Conservation (phyloP, 2,797 vertebrate genomes). For the Rhadinocentrus ornatus region DNA sequence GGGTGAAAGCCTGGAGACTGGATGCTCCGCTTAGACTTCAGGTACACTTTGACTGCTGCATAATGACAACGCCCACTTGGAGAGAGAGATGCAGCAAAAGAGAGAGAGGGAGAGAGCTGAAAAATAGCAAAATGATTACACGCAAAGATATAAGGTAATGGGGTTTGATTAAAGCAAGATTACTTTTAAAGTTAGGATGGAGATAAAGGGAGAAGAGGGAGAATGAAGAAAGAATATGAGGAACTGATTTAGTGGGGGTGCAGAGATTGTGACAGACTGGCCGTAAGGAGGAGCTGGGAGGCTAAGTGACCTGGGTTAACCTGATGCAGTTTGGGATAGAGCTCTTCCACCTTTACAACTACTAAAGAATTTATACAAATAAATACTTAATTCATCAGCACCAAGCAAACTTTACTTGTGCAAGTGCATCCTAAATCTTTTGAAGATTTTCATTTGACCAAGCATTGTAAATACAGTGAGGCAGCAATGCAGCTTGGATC, state of each 20-base stretch:
- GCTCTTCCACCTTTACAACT: constrained; percentile 6
- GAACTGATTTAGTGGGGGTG: constrained; percentile 26
- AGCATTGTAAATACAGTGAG: not conserved
- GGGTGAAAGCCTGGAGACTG: constrained; percentile 32
- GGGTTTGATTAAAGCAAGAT: not conserved
- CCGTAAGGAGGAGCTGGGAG: constrained; percentile 32
- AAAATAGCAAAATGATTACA: constrained; percentile 29
- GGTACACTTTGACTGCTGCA: constrained; percentile 53
- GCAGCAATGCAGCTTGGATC: constrained; percentile 22
- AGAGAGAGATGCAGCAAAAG: constrained; percentile 4
- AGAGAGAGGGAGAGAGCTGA: constrained; percentile 3
- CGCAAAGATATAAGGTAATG: constrained; percentile 30
- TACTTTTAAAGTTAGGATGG: constrained; percentile 27
- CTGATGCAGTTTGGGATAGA: constrained; percentile 32
- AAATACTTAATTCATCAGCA: constrained; percentile 26
- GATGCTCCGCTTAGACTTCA: constrained; percentile 36
- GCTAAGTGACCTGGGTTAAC: constrained; percentile 50
- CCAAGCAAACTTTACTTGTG: constrained; percentile 11
- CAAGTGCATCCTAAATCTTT: constrained; percentile 5
- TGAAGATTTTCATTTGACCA: constrained; percentile 17
- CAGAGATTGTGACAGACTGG: constrained; percentile 41
- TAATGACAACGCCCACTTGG: constrained; percentile 50
- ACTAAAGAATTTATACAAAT: constrained; percentile 30
- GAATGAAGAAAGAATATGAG: constrained; percentile 21
- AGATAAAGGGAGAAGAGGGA: constrained; percentile 23